Conservation (phyloP, 2,888 invertebrate genomes). For the Epinotia bilunana region DNA sequence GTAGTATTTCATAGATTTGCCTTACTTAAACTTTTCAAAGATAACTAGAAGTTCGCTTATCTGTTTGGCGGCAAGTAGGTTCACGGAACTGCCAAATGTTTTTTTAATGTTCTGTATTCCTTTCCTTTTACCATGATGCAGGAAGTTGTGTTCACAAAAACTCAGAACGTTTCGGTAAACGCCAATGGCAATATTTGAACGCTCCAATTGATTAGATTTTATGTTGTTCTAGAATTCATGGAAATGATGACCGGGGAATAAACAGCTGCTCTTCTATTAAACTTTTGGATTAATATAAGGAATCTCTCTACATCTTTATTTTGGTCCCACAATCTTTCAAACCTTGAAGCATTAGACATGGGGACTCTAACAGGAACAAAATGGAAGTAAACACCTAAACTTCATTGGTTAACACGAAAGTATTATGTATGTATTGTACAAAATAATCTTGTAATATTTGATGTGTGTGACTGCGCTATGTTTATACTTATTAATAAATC, state of each 20-base stretch:
- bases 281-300: slow-evolving; percentile 73
- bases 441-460: slow-evolving; percentile 79
- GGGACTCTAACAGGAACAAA: slow-evolving; percentile 58
- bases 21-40: too few species aligned
- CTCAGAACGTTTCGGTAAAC: not conserved
- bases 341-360: slow-evolving; percentile 70
- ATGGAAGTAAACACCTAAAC: slow-evolving; percentile 47
- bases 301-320: slow-evolving; percentile 62
- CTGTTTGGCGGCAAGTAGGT: too few species aligned
- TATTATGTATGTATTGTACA: slow-evolving; percentile 81
- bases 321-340: slow-evolving; percentile 76
- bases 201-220: slow-evolving; percentile 33
- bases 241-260: slow-evolving; percentile 98
- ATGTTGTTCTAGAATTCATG: slow-evolving; percentile 93
- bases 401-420: slow-evolving; percentile 69
- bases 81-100: too few species aligned
- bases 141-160: not conserved
- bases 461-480: slow-evolving; percentile 81
- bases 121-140: too few species aligned
- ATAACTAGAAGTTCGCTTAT: too few species aligned
- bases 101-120: too few species aligned
- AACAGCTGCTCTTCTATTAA: slow-evolving; percentile 73
- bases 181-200: too few species aligned
- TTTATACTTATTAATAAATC: slow-evolving; percentile 83
- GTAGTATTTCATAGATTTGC: too few species aligned